Evolutionary conservation across 2,888 invertebrate species (phyloP).

Genomic region (Dascillus cervinus): DNA sequence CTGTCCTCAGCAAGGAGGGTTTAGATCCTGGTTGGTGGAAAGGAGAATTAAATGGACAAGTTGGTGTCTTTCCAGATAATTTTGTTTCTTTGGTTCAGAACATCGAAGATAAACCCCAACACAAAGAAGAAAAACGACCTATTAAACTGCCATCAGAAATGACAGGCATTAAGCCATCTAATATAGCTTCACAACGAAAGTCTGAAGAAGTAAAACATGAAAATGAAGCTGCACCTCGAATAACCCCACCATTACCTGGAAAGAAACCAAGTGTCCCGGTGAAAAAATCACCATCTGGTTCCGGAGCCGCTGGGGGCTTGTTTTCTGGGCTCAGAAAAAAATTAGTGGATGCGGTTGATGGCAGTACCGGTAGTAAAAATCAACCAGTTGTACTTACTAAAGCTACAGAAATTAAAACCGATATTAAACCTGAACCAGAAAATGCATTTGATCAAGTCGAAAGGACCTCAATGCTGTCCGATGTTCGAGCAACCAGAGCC

Average conservation of each 20-base stretch:
- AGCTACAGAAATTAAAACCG: constrained; percentile 24
- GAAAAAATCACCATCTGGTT: constrained; percentile 60
- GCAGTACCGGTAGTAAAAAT: constrained; percentile 43
- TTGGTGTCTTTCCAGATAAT: constrained; percentile 96
- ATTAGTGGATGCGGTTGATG: constrained; percentile 43
- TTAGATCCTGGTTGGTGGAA: constrained; percentile 98
- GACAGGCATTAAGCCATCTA: constrained; percentile 25
- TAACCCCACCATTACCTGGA: constrained; percentile 45
- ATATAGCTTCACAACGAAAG: constrained; percentile 48
- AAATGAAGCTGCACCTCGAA: constrained; percentile 30
- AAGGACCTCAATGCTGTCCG: constrained; percentile 55
- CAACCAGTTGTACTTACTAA: constrained; percentile 18
- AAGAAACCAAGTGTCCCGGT: constrained; percentile 60
- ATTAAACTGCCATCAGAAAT: constrained; percentile 10
- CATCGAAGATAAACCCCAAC: constrained; percentile 6
- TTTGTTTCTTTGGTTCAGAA: constrained; percentile 58
- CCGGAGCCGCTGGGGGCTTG: constrained; percentile 23
- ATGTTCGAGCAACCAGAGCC: constrained; percentile 58
- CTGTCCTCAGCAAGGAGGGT: constrained; percentile 78
- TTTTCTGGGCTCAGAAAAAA: constrained; percentile 48
- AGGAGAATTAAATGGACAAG: constrained; percentile 81
- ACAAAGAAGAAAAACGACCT: constrained; percentile 9
- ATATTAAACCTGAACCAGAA: constrained; percentile 25
- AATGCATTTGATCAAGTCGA: constrained; percentile 60
- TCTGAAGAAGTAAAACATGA: constrained; percentile 40